Evolutionary conservation across 1,140 invertebrate species (phyloP), one percentile per base, ranked within the genome.

Genomic region (Agrilus planipennis): DNA sequence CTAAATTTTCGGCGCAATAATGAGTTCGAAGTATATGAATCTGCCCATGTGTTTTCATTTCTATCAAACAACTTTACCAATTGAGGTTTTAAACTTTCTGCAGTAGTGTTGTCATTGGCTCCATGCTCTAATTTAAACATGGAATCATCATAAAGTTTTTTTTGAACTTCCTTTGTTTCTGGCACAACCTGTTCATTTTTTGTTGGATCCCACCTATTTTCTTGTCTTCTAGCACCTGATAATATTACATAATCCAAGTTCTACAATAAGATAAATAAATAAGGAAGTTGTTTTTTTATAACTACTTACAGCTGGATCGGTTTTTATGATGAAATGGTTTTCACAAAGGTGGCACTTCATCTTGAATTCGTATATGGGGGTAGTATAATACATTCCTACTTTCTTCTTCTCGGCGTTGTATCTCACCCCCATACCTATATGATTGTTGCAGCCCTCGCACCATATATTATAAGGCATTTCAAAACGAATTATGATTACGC

Each of bases 401-500:
- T 99, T 99, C 4, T 77, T 92, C 64, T 99, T 99, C 61, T 99
- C 94, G 4, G 96, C 94, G 71, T 99, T 99, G 60, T 99, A 99
- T 39, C 89, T 72, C 1, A 99, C 95, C 16, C 96, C 94, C 91
- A 96, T 98, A 17, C 93, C 96, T 49, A 99, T 93, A 60, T 97
- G 95, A 70, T 95, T 99, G 36, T 84, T 81, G 63, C 96, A 99
- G 19, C 93, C 93, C 35, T 92, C 83, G 55, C 93, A 97, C 93
- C 93, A 99, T 49, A 99, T 98, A 65, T 99, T 99, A 54, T 94
- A 99, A 1, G 96, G 96, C 92, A 99, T 95, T 70, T 99, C 96
- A 77, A 99, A 99, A 40, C 94, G 76, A 47, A 99, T 97, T 32
- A 98, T 93, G 23, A 99, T 76, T 46, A 99, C 99, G 11, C 95